Conservation (phyloP, 2,113 vertebrate species). For the Rhineura floridana region DNA sequence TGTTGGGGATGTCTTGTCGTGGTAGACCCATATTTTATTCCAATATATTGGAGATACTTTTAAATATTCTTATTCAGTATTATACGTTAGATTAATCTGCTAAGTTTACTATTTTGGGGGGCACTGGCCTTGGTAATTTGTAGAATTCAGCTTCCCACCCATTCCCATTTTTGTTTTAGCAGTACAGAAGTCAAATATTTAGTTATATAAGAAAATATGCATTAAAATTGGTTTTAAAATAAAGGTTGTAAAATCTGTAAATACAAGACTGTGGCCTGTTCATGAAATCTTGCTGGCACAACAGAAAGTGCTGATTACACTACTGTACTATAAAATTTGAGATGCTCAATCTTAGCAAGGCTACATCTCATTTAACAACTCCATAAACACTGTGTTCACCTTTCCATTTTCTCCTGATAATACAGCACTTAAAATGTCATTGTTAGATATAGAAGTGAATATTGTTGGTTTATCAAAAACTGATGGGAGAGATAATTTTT, state of each 20-base stretch:
- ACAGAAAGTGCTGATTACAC: neutral
- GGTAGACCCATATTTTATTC: too few species aligned
- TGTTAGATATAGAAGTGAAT: neutral
- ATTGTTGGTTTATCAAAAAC: neutral
- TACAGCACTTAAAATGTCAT: neutral
- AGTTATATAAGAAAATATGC: too few species aligned
- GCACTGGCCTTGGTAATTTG: too few species aligned
- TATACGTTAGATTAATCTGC: too few species aligned
- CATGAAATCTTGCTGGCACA: neutral
- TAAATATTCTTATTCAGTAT: too few species aligned
- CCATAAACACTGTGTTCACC: neutral
- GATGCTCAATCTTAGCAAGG: neutral
- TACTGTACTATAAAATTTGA: neutral
- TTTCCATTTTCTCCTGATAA: neutral
- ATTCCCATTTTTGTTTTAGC: too few species aligned
- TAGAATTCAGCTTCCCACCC: too few species aligned
- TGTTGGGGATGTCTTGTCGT: too few species aligned
- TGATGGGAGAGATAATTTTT: too few species aligned
- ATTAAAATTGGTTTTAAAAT: neutral
- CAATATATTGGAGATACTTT: too few species aligned
- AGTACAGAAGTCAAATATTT: too few species aligned
- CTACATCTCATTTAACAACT: neutral
- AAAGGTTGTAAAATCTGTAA: neutral
- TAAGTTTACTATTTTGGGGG: too few species aligned
- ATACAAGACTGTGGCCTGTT: neutral